phyloP scores from a whole-genome alignment of 2,888 invertebrate species.

The Philereme vetulata region DNA sequence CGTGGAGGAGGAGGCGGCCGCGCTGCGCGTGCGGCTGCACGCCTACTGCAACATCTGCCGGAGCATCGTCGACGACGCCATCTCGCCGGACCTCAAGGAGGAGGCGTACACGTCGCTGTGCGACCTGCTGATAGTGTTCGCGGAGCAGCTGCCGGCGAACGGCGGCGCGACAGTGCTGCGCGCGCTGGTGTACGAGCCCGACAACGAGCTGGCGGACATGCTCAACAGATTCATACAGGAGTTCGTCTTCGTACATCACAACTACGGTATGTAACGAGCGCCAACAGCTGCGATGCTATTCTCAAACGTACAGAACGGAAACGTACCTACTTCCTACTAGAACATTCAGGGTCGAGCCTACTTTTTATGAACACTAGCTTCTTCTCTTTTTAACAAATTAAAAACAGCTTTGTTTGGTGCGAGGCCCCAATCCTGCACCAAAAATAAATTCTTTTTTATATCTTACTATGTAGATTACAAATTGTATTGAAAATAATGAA shows the following conservation, averaged over 20 bases:
- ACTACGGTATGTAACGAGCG: slow-evolving; percentile 86
- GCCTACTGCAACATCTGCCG: slow-evolving; percentile 89
- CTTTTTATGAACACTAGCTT: too few species aligned
- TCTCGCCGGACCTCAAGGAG: slow-evolving; percentile 86
- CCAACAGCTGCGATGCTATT: too few species aligned
- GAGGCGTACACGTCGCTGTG: slow-evolving; percentile 98
- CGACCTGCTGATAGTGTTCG: slow-evolving; percentile 96
- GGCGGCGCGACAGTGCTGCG: slow-evolving; percentile 71
- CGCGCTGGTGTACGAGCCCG: slow-evolving; percentile 91
- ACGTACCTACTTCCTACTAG: too few species aligned
- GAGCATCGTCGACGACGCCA: slow-evolving; percentile 62
- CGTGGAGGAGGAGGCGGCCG: slow-evolving; percentile 44
- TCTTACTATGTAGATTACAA: too few species aligned
- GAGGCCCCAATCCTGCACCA: too few species aligned
- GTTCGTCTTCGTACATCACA: slow-evolving; percentile 96
- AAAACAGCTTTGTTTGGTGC: too few species aligned
- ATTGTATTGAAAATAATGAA: too few species aligned
- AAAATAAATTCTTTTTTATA: too few species aligned
- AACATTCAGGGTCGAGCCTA: too few species aligned
- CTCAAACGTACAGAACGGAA: too few species aligned
- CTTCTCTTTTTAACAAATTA: too few species aligned
- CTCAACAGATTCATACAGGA: slow-evolving; percentile 96
- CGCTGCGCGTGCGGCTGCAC: slow-evolving; percentile 87
- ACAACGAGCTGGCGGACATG: slow-evolving; percentile 89
- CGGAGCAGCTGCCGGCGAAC: slow-evolving; percentile 88